Evolutionary conservation across 2,797 vertebrate species (phyloP).

Genomic region (Rhinichthys osculus): DNA sequence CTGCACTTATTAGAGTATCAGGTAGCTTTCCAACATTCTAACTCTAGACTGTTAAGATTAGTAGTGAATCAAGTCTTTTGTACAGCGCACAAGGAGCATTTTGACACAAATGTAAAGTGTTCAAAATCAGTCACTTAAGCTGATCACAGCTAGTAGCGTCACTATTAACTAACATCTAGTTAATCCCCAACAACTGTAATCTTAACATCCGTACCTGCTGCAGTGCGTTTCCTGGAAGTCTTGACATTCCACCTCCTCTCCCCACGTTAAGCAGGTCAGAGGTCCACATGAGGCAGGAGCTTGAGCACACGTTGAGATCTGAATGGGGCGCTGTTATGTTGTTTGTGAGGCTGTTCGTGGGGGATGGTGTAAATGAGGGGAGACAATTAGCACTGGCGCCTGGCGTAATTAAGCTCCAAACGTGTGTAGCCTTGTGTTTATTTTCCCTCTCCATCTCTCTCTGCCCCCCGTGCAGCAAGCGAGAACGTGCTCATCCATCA

Average conservation of each 20-base stretch:
- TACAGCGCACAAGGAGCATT: background rate
- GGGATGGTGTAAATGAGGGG: slow-evolving; percentile 53
- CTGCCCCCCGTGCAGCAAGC: slow-evolving; percentile 80
- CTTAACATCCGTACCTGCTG: background rate
- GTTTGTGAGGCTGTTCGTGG: slow-evolving; percentile 18
- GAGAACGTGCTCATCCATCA: slow-evolving; percentile 92
- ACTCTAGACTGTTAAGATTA: background rate
- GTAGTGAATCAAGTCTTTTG: too few species aligned
- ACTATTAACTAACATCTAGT: background rate
- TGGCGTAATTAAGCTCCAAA: slow-evolving; percentile 55
- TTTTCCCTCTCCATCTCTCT: slow-evolving; percentile 56
- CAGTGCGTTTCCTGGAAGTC: background rate
- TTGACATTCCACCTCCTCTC: background rate
- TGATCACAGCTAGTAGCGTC: background rate
- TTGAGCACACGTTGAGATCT: slow-evolving; percentile 4
- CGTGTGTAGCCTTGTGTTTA: slow-evolving; percentile 54
- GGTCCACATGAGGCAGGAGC: slow-evolving; percentile 42
- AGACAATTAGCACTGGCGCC: slow-evolving; percentile 62
- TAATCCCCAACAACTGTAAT: background rate
- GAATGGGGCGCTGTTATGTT: slow-evolving; percentile 19
- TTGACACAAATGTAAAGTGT: background rate
- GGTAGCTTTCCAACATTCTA: background rate
- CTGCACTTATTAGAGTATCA: background rate
- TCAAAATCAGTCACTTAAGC: background rate
- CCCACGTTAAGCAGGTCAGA: slow-evolving; percentile 25